Evolutionary conservation across 2,888 invertebrate species (phyloP).

Genomic region (Tipula unca): DNA sequence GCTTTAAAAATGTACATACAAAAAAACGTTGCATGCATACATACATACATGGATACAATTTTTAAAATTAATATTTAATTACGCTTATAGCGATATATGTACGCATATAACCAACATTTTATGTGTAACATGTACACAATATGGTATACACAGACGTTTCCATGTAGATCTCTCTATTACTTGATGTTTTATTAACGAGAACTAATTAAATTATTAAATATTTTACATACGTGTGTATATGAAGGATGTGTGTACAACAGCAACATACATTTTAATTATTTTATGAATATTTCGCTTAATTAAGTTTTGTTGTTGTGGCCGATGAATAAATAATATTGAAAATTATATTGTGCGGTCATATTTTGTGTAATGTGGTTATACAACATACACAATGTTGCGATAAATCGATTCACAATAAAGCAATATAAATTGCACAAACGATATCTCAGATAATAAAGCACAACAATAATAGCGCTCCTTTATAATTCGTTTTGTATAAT

Average conservation of each 20-base stretch:
- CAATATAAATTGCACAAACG: background rate
- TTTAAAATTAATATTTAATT: background rate
- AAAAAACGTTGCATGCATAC: background rate
- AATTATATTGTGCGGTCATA: too few species aligned
- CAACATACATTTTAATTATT: background rate
- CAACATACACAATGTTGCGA: background rate
- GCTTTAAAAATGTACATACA: background rate
- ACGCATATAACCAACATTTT: background rate
- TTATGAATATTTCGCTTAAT: too few species aligned
- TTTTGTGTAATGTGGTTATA: too few species aligned
- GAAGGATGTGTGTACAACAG: background rate
- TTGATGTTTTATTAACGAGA: background rate
- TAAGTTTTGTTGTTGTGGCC: background rate
- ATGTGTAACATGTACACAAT: background rate
- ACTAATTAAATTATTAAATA: background rate
- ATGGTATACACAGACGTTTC: too few species aligned
- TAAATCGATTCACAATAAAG: background rate
- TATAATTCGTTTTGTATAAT: background rate
- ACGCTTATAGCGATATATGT: too few species aligned
- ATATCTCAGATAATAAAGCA: background rate
- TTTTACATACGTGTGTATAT: too few species aligned
- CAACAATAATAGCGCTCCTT: background rate
- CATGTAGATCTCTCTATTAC: background rate
- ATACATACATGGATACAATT: background rate
- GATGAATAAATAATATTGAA: background rate